Evolutionary conservation across 2,797 vertebrate species (phyloP), one percentile per base, ranked within the genome.

Genomic region (Silurus lanzhouensis): DNA sequence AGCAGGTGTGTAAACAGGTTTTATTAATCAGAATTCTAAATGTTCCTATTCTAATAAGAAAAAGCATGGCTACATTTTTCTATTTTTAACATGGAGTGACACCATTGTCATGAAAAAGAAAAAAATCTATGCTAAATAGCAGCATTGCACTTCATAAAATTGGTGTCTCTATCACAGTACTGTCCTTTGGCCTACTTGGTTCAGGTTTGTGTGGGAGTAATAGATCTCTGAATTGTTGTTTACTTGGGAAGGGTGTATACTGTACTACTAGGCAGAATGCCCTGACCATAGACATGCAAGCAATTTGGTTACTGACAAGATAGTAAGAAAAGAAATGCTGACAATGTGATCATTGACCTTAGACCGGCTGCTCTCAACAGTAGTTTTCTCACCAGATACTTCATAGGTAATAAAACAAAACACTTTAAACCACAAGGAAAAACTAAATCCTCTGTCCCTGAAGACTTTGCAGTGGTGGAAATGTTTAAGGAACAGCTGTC

Each of bases 1-100:
- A 83, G 6, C 66, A 44, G 66, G 70, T 63, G 61, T 75, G 82
- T 64, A 25, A 78, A n/a, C 64, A 70, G 22, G 76, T 48, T 79
- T 13, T 10, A 78, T 77, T 77, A 60, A 77, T 58, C 38, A 25
- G 31, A 38, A 79, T 44, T 66, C 31, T 52, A 55, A 14, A 25
- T 25, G 13, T 80, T 78, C 31, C 57, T 78, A 19, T 78, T 44
- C 27, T 60, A 14, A 61, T 20, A 80, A 55, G 60, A 66, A 19
- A 12, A 66, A 52, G 19, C n/a, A 64, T 63, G 48, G 38, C 20
- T 48, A 75, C 48, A 52, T 10, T 52, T 52, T 52, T 52, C 48
- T 10, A 7, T 5, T 52, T 74, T 75, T 46, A 66, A 80, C 44
- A 25, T 48, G 0, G 3, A 44, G 20, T n/a, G 12, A 78, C 31